phyloP scores from a whole-genome alignment of 2,797 vertebrate species.

The Girardinus metallicus region DNA sequence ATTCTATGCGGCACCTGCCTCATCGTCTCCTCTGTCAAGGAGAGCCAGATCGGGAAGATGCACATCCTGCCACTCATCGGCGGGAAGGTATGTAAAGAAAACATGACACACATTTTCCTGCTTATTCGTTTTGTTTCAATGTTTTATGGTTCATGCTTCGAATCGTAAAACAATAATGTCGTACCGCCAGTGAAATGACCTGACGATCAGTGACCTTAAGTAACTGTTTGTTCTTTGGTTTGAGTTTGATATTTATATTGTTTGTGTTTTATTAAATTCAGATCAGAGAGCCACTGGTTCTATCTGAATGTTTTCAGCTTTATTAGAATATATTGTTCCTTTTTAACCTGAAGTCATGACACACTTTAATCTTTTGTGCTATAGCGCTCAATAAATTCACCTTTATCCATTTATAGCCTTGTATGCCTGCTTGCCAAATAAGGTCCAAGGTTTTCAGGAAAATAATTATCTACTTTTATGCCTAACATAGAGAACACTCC shows the following conservation, averaged over 20 bases:
- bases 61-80: conserved; percentile 97
- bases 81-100: conserved; percentile 88
- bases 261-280: conserved; percentile 25
- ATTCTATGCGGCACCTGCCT: conserved; percentile 97
- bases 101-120: not conserved
- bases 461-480: conserved; percentile 31
- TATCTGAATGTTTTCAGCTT: conserved; percentile 22
- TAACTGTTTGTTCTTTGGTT: conserved; percentile 39
- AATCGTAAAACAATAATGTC: conserved; percentile 42
- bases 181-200: conserved; percentile 20
- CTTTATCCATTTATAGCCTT: conserved; percentile 64
- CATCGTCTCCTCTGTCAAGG: conserved; percentile 96
- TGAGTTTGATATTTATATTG: conserved; percentile 11
- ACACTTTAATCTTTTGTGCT: conserved; percentile 15
- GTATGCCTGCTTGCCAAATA: conserved; percentile 43
- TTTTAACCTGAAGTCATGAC: conserved; percentile 38
- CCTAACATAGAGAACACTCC: conserved; percentile 45
- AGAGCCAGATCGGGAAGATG: conserved; percentile 96
- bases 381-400: conserved; percentile 22
- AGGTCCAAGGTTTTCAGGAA: conserved; percentile 31
- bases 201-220: conserved; percentile 33
- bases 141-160: not conserved
- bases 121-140: not conserved
- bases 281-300: conserved; percentile 36
- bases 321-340: conserved; percentile 13